Evolutionary conservation across 1,140 invertebrate genomes (phyloP).

Genomic region (Popillia japonica): DNA sequence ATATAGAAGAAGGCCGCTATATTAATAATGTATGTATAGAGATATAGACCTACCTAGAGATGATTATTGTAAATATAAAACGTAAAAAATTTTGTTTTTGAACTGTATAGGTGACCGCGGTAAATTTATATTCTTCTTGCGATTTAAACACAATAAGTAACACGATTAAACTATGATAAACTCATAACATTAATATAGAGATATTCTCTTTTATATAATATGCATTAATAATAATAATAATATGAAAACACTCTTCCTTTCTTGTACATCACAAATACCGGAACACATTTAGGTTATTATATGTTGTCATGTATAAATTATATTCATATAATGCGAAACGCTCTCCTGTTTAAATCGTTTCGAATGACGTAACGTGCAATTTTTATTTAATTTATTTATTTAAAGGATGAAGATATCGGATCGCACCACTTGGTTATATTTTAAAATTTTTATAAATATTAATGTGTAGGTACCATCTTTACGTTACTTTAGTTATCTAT

Average conservation of each 20-base stretch:
- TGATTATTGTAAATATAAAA: constrained; percentile 34
- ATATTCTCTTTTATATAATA: constrained; percentile 1
- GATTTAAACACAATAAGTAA: constrained; percentile 7
- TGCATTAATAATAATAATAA: constrained; percentile 28
- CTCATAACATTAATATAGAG: constrained; percentile 30
- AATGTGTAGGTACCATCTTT: neutral
- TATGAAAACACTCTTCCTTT: constrained; percentile 36
- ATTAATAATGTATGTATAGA: constrained; percentile 19
- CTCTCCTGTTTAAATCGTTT: constrained; percentile 40
- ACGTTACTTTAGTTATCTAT: constrained; percentile 39
- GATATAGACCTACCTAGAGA: neutral
- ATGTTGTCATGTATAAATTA: constrained; percentile 34
- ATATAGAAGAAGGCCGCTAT: constrained; percentile 32
- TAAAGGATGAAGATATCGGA: neutral
- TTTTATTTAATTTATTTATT: neutral
- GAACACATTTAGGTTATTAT: constrained; percentile 53
- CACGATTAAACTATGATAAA: constrained; percentile 38
- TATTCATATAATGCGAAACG: constrained; percentile 44
- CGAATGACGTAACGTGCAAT: neutral
- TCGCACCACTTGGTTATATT: constrained; percentile 22
- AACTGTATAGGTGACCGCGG: constrained; percentile 30
- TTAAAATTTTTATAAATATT: neutral
- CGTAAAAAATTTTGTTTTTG: constrained; percentile 21
- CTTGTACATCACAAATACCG: constrained; percentile 52
- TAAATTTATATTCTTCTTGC: neutral